Percentiles rank a stretch among this genome's conserved stretches.
Conservation (phyloP, 2,888 invertebrate genomes). For the Xestia sexstrigata region DNA sequence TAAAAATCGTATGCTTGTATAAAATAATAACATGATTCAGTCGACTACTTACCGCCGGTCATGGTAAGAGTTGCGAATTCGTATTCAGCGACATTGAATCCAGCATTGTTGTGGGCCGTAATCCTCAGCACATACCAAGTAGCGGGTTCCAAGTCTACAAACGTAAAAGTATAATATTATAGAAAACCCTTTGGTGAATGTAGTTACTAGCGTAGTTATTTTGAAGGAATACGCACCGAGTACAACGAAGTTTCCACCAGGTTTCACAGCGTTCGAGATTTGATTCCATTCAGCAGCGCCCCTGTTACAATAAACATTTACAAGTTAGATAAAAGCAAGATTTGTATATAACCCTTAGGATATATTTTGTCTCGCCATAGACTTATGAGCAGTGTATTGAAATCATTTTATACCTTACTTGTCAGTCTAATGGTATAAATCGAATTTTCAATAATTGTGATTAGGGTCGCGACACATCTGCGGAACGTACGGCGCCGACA, state of each 20-base stretch:
- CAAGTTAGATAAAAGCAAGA: background rate
- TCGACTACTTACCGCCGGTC: constrained; percentile 95
- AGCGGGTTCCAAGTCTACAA: constrained; percentile 96
- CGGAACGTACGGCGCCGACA: too few species aligned
- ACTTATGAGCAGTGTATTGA: background rate
- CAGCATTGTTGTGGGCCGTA: constrained; percentile 98
- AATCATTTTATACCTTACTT: background rate
- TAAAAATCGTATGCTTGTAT: background rate
- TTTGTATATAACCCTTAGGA: background rate
- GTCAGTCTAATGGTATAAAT: background rate
- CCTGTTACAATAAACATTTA: constrained; percentile 81
- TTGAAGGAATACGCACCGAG: constrained; percentile 83
- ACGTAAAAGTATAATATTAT: background rate
- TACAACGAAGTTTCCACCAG: constrained; percentile 97
- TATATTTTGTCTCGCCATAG: background rate
- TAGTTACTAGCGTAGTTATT: background rate
- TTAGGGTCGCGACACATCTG: too few species aligned
- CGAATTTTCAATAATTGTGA: background rate
- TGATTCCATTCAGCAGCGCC: constrained; percentile 97
- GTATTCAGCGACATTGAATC: constrained; percentile 98
- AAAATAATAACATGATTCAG: background rate
- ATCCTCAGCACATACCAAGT: constrained; percentile 98
- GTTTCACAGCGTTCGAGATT: constrained; percentile 97
- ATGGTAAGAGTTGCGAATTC: constrained; percentile 98
- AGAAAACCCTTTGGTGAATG: background rate